Evolutionary conservation across 2,113 vertebrate genomes (phyloP).

Genomic region (Paralichthys olivaceus): DNA sequence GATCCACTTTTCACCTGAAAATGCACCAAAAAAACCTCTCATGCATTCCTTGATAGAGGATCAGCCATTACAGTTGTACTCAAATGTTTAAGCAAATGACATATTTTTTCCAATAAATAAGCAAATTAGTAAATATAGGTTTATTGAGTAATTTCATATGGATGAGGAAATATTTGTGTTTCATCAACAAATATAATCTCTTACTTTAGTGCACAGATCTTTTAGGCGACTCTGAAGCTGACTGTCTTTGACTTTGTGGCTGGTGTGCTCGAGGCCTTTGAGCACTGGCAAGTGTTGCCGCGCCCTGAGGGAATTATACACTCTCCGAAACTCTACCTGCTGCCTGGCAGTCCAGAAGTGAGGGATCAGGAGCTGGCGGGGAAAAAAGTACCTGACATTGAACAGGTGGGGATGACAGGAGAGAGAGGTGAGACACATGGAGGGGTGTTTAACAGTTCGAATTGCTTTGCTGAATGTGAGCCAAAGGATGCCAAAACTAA

Average conservation of each 20-base stretch:
- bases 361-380: constrained; percentile 90
- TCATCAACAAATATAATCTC: not conserved
- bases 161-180: not conserved
- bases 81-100: not conserved
- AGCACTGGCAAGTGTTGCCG: constrained; percentile 78
- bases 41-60: no score
- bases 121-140: no score
- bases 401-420: constrained; percentile 8
- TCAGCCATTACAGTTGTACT: no score
- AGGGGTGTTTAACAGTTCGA: not conserved
- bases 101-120: not conserved
- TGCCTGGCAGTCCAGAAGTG: constrained; percentile 92
- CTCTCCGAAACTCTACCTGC: constrained; percentile 84
- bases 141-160: no score
- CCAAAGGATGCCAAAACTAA: not conserved
- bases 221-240: constrained; percentile 77
- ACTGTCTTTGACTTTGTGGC: constrained; percentile 65
- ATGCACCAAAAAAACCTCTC: not conserved
- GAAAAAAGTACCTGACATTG: constrained; percentile 90
- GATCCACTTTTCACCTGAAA: constrained; percentile 86
- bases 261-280: constrained; percentile 66
- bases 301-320: constrained; percentile 82
- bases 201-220: constrained; percentile 86
- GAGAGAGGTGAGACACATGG: not conserved
- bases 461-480: not conserved